These are phyloP conservation scores for Matsumyia berberina DNA, from an alignment of 2,888 invertebrate species.

Conservation along the genomic window DNA sequence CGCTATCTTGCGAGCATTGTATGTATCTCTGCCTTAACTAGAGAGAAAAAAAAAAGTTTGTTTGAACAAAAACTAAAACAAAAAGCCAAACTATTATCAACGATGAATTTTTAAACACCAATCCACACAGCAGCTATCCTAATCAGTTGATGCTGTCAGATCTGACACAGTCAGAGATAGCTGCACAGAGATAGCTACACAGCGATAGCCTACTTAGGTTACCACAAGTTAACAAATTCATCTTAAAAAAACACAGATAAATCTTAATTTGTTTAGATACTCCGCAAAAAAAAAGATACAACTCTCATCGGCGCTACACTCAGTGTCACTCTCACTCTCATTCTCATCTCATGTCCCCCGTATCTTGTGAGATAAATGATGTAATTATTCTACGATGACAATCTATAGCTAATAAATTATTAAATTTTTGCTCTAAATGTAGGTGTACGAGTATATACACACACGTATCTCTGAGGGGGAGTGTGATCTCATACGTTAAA, in stretches of 20 bases:
- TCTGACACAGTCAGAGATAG: conserved; percentile 31
- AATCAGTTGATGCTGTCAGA: conserved; percentile 63
- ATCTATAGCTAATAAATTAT: conserved; percentile 57
- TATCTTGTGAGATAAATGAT: conserved; percentile 58
- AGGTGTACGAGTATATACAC: conserved; percentile 32
- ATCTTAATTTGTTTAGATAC: conserved; percentile 7
- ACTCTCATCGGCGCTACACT: background rate
- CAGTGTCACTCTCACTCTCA: conserved; percentile 10
- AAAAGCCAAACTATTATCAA: conserved; percentile 26
- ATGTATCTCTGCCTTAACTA: conserved; percentile 48
- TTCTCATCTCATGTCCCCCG: conserved; percentile 21
- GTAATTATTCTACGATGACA: conserved; percentile 64
- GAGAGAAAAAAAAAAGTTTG: conserved; percentile 29
- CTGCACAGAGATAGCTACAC: conserved; percentile 2
- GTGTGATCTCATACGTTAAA: conserved; percentile 64
- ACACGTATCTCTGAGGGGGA: conserved; percentile 25
- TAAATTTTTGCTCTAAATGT: conserved; percentile 40
- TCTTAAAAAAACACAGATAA: background rate
- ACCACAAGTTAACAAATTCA: conserved; percentile 51
- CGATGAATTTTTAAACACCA: conserved; percentile 19
- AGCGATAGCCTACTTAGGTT: conserved; percentile 60
- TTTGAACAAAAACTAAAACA: conserved; percentile 37
- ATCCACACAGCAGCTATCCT: conserved; percentile 24
- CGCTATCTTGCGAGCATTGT: conserved; percentile 20
- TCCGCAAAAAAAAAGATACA: conserved; percentile 33